phyloP scores from a whole-genome alignment of 2,888 invertebrate species.

The Epicampocera succincta region DNA sequence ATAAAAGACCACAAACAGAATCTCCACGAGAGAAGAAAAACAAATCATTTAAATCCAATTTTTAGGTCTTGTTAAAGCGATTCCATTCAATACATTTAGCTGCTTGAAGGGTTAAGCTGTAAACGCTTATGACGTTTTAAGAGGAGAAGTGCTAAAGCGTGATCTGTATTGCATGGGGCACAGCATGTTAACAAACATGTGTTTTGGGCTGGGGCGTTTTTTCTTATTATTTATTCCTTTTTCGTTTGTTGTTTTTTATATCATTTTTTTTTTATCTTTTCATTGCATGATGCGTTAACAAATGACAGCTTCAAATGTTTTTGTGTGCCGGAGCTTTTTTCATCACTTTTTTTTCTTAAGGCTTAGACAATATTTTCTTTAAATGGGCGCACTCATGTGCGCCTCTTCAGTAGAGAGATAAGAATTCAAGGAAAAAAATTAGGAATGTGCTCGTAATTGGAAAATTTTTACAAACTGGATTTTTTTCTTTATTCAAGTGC shows the following conservation, averaged over 20 bases:
- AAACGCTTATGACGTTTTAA: neutral
- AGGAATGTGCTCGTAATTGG: too few relatives aligned
- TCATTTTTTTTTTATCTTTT: conserved; percentile 22
- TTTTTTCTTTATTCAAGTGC: too few relatives aligned
- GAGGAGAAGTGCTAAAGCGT: too few relatives aligned
- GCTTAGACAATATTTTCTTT: neutral
- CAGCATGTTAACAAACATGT: conserved; percentile 47
- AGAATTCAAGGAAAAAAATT: neutral
- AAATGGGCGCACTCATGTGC: neutral
- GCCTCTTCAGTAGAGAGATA: neutral
- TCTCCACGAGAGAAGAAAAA: conserved; percentile 14
- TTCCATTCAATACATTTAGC: conserved; percentile 31
- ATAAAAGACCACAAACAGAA: conserved; percentile 1
- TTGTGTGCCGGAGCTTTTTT: conserved; percentile 41
- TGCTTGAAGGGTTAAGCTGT: conserved; percentile 27
- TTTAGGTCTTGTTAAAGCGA: conserved; percentile 38
- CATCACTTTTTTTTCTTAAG: neutral
- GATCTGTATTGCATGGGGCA: neutral
- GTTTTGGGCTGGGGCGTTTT: conserved; percentile 41
- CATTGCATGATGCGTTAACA: conserved; percentile 64
- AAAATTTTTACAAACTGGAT: too few relatives aligned
- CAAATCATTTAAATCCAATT: conserved; percentile 25
- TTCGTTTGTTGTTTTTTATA: too few relatives aligned
- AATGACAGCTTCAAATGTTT: conserved; percentile 62
- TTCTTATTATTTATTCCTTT: too few relatives aligned